Evolutionary conservation across 1,140 invertebrate genomes (phyloP).

Genomic region (Drosophila hydei): DNA sequence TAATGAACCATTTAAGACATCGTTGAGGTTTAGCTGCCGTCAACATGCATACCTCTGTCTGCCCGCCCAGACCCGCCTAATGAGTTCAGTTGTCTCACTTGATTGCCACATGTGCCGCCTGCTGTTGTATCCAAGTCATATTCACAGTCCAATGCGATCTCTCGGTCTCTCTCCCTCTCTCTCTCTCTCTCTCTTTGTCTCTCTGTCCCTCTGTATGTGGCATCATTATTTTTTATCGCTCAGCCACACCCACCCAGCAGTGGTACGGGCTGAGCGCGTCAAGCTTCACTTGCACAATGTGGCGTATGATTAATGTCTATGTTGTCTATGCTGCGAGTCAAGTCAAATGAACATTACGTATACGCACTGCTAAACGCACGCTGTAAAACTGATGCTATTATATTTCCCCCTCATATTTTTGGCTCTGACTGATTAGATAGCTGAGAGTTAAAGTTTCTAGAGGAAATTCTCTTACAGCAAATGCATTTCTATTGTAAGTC

Average conservation of each 20-base stretch:
- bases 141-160: conserved; percentile 5
- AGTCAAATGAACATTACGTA: conserved; percentile 22
- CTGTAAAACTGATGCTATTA: not conserved
- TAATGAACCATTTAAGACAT: conserved; percentile 52
- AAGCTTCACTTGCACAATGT: conserved; percentile 59
- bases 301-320: conserved; percentile 76
- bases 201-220: conserved; percentile 4
- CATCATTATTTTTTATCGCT: conserved; percentile 72
- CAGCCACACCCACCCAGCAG: conserved; percentile 46
- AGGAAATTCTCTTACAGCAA: no score
- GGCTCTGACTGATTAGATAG: no score
- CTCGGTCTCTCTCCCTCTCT: not conserved
- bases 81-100: conserved; percentile 53
- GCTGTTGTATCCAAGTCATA: conserved; percentile 9
- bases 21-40: conserved; percentile 31
- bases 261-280: not conserved
- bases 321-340: conserved; percentile 29
- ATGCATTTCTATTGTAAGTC: no score
- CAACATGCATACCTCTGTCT: not conserved
- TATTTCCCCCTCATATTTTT: not conserved
- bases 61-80: conserved; percentile 20
- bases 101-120: conserved; percentile 38
- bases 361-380: conserved; percentile 8
- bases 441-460: no score
- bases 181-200: not conserved